Evolutionary conservation across 2,113 vertebrate genomes (phyloP).

Genomic region (Australoheros scitulus): DNA sequence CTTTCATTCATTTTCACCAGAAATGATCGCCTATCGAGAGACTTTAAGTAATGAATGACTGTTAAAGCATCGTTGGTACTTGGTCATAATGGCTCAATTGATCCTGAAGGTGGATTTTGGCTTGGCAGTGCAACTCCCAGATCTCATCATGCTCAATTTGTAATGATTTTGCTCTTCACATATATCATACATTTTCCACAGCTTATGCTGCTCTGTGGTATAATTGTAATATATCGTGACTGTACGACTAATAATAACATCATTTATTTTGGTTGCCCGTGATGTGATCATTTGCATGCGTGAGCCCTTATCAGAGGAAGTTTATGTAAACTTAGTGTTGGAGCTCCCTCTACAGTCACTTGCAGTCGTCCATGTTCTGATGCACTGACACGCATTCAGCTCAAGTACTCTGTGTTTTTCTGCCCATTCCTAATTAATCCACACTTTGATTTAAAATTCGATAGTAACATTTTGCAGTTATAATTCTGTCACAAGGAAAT

Average conservation of each 20-base stretch:
- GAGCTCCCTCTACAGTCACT: slow-evolving; percentile 93
- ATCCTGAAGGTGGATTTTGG: slow-evolving; percentile 60
- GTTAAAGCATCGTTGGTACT: slow-evolving; percentile 27
- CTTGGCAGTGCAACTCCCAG: slow-evolving; percentile 52
- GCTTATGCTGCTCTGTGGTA: slow-evolving; percentile 51
- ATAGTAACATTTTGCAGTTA: slow-evolving; percentile 28
- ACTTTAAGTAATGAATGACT: slow-evolving; percentile 59
- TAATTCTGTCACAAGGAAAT: background rate
- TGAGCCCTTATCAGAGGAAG: slow-evolving; percentile 73
- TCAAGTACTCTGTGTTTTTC: no score
- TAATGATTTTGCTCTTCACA: slow-evolving; percentile 56
- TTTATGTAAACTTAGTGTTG: slow-evolving; percentile 85
- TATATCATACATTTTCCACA: slow-evolving; percentile 66
- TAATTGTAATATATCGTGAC: slow-evolving; percentile 77
- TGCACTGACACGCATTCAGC: slow-evolving; percentile 19
- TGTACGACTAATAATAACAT: slow-evolving; percentile 67
- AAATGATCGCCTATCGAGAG: slow-evolving; percentile 48
- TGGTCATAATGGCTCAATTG: slow-evolving; percentile 44
- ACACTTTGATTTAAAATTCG: slow-evolving; percentile 33
- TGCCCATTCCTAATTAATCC: slow-evolving; percentile 8
- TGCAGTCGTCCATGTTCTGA: slow-evolving; percentile 13
- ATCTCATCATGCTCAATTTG: slow-evolving; percentile 70
- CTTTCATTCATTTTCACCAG: slow-evolving; percentile 65
- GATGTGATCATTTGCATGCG: slow-evolving; percentile 76
- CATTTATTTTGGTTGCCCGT: slow-evolving; percentile 77